Evolutionary conservation across 2,888 invertebrate species (phyloP), one percentile per base, ranked within the genome.

Genomic region (Tinea semifulvella): DNA sequence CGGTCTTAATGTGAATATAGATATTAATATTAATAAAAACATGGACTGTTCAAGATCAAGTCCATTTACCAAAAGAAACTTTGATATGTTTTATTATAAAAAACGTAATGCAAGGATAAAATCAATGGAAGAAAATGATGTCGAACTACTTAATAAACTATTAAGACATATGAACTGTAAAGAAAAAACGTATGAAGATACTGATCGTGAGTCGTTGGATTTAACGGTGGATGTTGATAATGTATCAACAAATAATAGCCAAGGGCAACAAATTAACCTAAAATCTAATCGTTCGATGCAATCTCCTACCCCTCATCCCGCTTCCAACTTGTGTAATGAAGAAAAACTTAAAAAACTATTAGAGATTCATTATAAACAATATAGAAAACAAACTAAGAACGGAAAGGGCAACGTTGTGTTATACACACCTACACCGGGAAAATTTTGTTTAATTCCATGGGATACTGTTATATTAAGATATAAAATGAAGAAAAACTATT

Each of bases 381-480:
- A 69, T 51, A 75, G 68, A 57, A 50, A 66, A 46, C 56, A 61
- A 18, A 28, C 57, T 14, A 56, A 53, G 19, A 45, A 52, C 45
- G 69, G 71, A n/a, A 35, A 57, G 43, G 39, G 54, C 4, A 68
- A 58, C 54, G 55, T 53, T 43, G 49, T 53, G 5, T 53, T 79
- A 48, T 63, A 61, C 40, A 60, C 70, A 26, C 77, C 77, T 2
- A 57, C 51, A 49, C 47, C 42, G 42, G 68, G 69, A 2, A 72
- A 66, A 60, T 48, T 71, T 22, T 61, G 60, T 26, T 51, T 71
- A 47, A 65, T 72, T 52, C 58, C 64, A 1, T 76, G 76, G 77
- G 63, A 68, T 20, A 72, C 72, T 49, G 67, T 77, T 51, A 60
- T 74, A 50, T 58, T 56, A 45, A 59, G 77, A 51, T 80, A 74